A percentile compares a stretch with the other conserved stretches of the same genome.
Evolutionary conservation across 2,113 vertebrate genomes (phyloP).

Genomic region (Terrapene triunguis): DNA sequence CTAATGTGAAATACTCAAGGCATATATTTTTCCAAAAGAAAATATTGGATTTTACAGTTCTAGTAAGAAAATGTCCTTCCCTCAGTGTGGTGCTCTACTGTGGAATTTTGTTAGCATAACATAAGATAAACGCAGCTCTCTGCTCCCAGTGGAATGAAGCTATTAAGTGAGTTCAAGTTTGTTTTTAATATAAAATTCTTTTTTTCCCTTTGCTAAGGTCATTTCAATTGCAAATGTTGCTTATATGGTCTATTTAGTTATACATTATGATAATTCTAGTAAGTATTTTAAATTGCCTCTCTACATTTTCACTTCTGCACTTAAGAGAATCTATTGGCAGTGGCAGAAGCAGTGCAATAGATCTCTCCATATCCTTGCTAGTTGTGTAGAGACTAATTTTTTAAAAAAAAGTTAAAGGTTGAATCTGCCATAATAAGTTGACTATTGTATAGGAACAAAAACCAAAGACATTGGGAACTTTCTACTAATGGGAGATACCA

Average conservation of each 20-base stretch:
- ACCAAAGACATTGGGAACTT: not conserved
- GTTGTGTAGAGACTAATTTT: not conserved
- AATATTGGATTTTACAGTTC: not conserved
- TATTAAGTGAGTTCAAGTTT: not conserved
- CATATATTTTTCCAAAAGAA: not conserved
- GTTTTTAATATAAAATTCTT: not conserved
- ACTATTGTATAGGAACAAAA: not conserved
- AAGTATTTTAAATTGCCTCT: not conserved
- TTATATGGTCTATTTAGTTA: not conserved
- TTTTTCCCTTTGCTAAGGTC: not conserved
- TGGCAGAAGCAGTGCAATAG: not conserved
- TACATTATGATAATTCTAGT: not conserved
- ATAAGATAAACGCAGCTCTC: not conserved
- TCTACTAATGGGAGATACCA: not conserved
- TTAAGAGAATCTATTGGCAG: not conserved
- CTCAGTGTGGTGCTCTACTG: not conserved
- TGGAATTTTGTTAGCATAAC: not conserved
- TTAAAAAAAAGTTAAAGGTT: fast-evolving
- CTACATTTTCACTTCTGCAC: not conserved
- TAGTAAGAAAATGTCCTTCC: not conserved
- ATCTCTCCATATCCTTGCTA: not conserved
- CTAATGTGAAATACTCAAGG: not conserved
- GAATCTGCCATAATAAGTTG: not conserved
- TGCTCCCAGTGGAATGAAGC: not conserved
- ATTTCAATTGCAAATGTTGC: not conserved